These are phyloP conservation scores for Drosophila carrolli DNA, from an alignment of 1,140 invertebrate species.

Conservation along the genomic window DNA sequence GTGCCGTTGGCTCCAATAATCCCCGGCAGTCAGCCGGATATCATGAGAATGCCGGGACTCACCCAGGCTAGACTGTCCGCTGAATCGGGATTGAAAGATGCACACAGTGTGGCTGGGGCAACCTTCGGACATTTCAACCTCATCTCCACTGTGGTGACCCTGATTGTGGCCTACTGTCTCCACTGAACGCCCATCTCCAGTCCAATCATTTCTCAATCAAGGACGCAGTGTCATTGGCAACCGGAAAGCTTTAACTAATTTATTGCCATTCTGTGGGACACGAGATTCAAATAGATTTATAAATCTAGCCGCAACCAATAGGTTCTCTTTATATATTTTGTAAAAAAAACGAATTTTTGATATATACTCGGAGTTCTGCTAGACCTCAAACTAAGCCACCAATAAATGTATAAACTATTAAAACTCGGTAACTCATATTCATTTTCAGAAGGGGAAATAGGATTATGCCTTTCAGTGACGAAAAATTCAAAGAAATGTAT, in stretches of 20 bases:
- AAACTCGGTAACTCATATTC: background rate
- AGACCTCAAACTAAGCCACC: constrained; percentile 33
- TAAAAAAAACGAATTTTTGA: constrained; percentile 62
- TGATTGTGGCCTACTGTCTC: constrained; percentile 62
- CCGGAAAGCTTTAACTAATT: constrained; percentile 40
- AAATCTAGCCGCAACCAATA: constrained; percentile 1
- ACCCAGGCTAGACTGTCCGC: constrained; percentile 62
- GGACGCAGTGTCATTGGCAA: constrained; percentile 17
- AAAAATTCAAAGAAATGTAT: no score
- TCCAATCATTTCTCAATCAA: constrained; percentile 1
- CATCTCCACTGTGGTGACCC: constrained; percentile 50
- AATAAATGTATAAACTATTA: constrained; percentile 42
- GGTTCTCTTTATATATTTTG: constrained; percentile 40
- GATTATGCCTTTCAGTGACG: no score
- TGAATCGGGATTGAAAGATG: constrained; percentile 61
- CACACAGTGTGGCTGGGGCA: constrained; percentile 35
- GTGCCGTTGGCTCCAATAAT: constrained; percentile 81
- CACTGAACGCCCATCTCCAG: constrained; percentile 36
- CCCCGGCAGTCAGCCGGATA: constrained; percentile 78
- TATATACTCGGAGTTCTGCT: constrained; percentile 54
- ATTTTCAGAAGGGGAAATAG: background rate
- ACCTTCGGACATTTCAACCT: constrained; percentile 30
- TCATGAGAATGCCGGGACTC: constrained; percentile 79
- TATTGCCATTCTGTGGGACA: constrained; percentile 26
- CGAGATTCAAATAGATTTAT: constrained; percentile 1